Evolutionary conservation across 2,797 vertebrate species (phyloP).

Genomic region (Telmatherina bonti): DNA sequence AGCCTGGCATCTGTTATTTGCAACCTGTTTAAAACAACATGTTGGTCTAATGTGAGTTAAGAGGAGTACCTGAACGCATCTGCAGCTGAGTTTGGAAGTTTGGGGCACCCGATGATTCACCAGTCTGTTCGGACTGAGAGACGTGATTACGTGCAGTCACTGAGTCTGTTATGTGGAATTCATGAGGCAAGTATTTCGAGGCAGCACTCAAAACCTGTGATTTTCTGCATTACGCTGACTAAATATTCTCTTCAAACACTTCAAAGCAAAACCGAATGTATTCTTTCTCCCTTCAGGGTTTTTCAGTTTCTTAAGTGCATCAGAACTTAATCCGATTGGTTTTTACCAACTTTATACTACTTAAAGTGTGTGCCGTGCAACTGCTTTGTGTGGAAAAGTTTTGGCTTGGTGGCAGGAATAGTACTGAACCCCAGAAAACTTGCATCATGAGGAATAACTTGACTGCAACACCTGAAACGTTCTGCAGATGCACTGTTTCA

Average conservation of each 20-base stretch:
- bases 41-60: background rate
- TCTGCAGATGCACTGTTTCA: conserved; percentile 10
- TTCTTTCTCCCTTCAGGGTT: background rate
- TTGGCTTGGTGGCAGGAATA: background rate
- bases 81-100: too few species aligned
- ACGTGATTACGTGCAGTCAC: background rate
- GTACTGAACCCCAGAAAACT: background rate
- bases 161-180: conserved; percentile 16
- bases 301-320: background rate
- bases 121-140: background rate
- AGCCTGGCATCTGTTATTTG: too few species aligned
- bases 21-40: background rate
- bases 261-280: conserved; percentile 9
- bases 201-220: background rate
- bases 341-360: background rate
- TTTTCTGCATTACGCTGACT: conserved; percentile 1
- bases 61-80: background rate
- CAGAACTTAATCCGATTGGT: conserved; percentile 10
- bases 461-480: background rate
- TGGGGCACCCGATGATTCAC: background rate
- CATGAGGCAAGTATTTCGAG: background rate
- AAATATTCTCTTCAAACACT: conserved; percentile 3
- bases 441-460: background rate
- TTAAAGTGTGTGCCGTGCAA: background rate
- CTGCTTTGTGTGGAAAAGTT: conserved; percentile 7